Conservation (phyloP, 2,797 vertebrate genomes). For the Vespertilio murinus region DNA sequence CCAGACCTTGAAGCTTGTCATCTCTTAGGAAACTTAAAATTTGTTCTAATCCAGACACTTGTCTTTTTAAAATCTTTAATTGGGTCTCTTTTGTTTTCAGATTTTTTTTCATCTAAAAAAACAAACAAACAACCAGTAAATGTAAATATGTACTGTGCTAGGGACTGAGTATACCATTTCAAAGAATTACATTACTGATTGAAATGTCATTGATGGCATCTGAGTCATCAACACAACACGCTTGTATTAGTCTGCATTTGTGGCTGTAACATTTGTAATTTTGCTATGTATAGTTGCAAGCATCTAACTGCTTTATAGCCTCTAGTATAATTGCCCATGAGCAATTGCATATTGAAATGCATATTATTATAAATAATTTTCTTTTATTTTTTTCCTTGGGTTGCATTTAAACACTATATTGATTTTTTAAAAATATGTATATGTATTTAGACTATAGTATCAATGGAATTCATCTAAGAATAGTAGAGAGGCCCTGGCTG, state of each 20-base stretch:
- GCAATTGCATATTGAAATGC: conserved; percentile 3
- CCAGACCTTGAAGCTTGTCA: neutral
- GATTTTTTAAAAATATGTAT: neutral
- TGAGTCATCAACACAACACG: neutral
- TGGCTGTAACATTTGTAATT: neutral
- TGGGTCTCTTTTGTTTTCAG: neutral
- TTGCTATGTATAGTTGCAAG: neutral
- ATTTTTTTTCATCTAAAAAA: neutral
- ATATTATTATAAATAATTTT: conserved; percentile 35
- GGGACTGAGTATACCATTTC: neutral
- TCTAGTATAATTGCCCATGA: neutral
- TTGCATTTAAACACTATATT: neutral
- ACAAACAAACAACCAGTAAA: too few relatives aligned
- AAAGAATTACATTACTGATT: neutral
- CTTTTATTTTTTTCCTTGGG: neutral
- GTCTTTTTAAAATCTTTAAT: neutral
- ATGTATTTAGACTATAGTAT: neutral
- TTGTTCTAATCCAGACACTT: neutral
- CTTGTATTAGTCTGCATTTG: neutral
- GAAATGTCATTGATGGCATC: neutral
- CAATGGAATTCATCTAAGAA: neutral
- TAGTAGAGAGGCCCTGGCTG: neutral
- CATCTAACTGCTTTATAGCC: conserved; percentile 8
- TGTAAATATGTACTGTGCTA: conserved; percentile 1
- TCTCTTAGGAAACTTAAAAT: conserved; percentile 20